Evolutionary conservation across 2,797 vertebrate species (phyloP), one percentile per base, ranked within the genome.

Genomic region (Pteropus rufus): DNA sequence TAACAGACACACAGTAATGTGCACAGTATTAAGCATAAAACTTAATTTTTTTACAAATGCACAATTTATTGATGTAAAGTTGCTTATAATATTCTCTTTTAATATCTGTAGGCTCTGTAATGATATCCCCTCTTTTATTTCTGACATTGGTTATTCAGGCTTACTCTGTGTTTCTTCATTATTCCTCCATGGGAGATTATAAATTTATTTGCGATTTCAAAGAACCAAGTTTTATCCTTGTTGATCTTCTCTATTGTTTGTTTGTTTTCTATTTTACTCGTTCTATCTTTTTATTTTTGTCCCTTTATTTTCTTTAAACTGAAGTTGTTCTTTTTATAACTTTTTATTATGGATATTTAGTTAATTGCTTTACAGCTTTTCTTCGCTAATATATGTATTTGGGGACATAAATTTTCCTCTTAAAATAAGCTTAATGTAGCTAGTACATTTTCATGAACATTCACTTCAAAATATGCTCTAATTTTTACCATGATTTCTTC

Each of bases 381-480:
- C 21, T 90, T 91, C 54, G 80, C 21, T 73, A 83, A 80, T 80
- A 79, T 23, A 67, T 52, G 10, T 67, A 80, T 88, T 91, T 73
- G 56, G 56, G 46, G 26, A 26, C 49, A 95, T 29, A 84, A 44
- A 56, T 73, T 93, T 92, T 89, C n/a, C 44, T 89, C 14, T 89
- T 91, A 67, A 62, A 79, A 73, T 88, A 8, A 3, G 36, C 67
- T 79, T 39, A 93, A 79, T 79, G 18, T 10, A 79, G 84, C 46
- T 87, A 52, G 62, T 62, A 80, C 62, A 80, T 95, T 91, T 93
- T 80, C 31, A 80, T 81, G 49, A 79, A 39, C 19, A 69, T 75
- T 85, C 49, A 84, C 41, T 73, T 92, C 49, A 75, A 92, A 94
- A 84, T 69, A 44, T 54, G 19, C 73, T 95, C 52, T 79, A 44